Base-by-base conservation (phyloP, 1,140 invertebrate species). In the Neodiprion virginianus region DNA sequence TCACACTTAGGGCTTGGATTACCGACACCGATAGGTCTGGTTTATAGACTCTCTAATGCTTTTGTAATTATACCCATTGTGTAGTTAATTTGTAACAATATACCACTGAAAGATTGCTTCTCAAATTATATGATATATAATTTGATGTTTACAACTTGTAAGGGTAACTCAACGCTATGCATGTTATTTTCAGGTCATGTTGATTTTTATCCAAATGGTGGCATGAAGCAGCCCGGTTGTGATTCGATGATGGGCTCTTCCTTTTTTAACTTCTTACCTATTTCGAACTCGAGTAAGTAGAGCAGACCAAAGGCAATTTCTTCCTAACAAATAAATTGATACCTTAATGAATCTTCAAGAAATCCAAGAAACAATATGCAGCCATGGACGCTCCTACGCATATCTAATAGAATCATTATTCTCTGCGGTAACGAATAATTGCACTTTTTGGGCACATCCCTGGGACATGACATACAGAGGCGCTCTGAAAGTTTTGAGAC, bases 161-260 rank as follows among this genome's bases (percentile, higher is more conserved):
- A n/a, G 12, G 7, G 50, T 50, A 40, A 48, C 48, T 40, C 40
- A 40, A 48, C 0, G 8, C 10, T 71, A 8, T 50, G 4, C 1
- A 49, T 48, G 17, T 72, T 12, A 4, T 65, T 72, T 74, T 74
- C 80, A 89, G 93, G 92, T 50, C 88, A 93, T 76, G 88, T 90
- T 48, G 93, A 94, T 80, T 94, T 93, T 84, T 94, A 93, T 80
- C 92, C 92, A 0, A 94, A 94, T 77, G 93, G 93, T 9, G 91
- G 91, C n/a, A 90, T 87, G 84, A 86, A 86, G 69, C 91, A 92
- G 78, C 91, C 90, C 0, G 91, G 91, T 0, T 92, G 91, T 74
- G 28, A 77, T 5, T 5, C 28, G 5, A 85, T 79, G 40, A 76
- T 79, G 48, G 81, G 87, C 8, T 81, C 73, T 4, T 88, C 87